Base-by-base conservation (phyloP, 2,888 invertebrate genomes). In the Drosophila pseudotalamancana region DNA sequence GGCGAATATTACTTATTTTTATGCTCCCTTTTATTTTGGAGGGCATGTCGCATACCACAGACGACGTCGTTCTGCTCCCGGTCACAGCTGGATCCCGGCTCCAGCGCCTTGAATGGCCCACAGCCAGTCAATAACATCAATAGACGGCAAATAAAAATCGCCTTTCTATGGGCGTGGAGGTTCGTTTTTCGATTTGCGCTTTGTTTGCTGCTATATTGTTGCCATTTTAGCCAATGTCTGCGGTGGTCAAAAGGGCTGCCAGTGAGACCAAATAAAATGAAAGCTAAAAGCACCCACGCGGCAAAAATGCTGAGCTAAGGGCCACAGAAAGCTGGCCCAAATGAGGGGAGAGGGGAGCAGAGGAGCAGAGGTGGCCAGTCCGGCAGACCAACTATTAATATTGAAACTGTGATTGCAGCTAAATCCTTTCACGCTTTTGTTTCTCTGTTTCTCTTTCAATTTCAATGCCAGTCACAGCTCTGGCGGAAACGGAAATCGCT, bases 111-210 rank as follows among this genome's bases (percentile, higher is more conserved):
- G 43, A 45, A 40, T 48, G 40, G 23, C 57, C 8, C 23, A 32
- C 29, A 62, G 46, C 48, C 54, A 83, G 87, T 83, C 87, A 87
- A 83, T 83, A 87, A 76, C 82, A 61, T 73, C 87, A 85, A 85
- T 87, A 84, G 78, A 84, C 76, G 85, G 80, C 84, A 84, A 83
- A 86, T 80, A 86, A 83, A 86, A 77, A 77, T 67, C 32, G 56
- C 49, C 19, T 8, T 62, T 74, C 74, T 70, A 57, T 49, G 53
- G 59, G 42, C 32, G 57, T 35, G 53, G 18, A 45, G 67, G 65
- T 59, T 54, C 31, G 43, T 63, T 73, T 83, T 80, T 77, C 81
- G 72, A 80, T 80, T 80, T 77, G 46, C 54, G 57, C 75, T 71
- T 71, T 73, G 73, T 76, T 67, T 76, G 84, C 55, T 39, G 65